phyloP scores from a whole-genome alignment of 2,888 invertebrate species.

The Erannis defoliaria region DNA sequence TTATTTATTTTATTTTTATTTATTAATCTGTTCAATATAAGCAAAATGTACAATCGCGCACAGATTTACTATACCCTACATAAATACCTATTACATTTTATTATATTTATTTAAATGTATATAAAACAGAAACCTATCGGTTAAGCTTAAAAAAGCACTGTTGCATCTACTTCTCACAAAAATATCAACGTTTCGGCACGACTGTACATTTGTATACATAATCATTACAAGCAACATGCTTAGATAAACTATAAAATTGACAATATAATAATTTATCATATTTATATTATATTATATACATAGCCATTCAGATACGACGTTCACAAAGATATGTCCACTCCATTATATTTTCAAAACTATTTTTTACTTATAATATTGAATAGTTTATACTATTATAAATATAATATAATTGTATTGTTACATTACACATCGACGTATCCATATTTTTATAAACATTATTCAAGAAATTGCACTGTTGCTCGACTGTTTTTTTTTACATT shows the following conservation, averaged over 20 bases:
- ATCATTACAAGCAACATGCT: conserved; percentile 43
- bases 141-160: conserved; percentile 62
- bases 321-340: conserved; percentile 70
- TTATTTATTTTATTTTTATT: too few species aligned
- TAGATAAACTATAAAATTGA: conserved; percentile 63
- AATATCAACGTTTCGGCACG: conserved; percentile 70
- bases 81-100: background rate
- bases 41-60: conserved; percentile 68
- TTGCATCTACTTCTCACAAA: conserved; percentile 54
- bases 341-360: conserved; percentile 44
- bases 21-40: conserved; percentile 52
- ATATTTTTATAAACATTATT: conserved; percentile 54
- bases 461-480: conserved; percentile 68
- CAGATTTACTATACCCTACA: conserved; percentile 52
- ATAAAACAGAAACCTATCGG: conserved; percentile 66
- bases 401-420: conserved; percentile 36
- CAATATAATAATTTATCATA: conserved; percentile 43
- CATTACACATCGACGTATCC: conserved; percentile 31
- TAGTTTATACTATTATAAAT: conserved; percentile 35
- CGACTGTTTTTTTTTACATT: conserved; percentile 62
- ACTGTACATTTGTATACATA: conserved; percentile 59
- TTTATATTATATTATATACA: conserved; percentile 37
- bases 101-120: conserved; percentile 47
- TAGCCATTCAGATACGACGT: conserved; percentile 37
- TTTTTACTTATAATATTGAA: conserved; percentile 39